Conservation (phyloP, 2,797 vertebrate species). For the Triplophysa yarkandensis region DNA sequence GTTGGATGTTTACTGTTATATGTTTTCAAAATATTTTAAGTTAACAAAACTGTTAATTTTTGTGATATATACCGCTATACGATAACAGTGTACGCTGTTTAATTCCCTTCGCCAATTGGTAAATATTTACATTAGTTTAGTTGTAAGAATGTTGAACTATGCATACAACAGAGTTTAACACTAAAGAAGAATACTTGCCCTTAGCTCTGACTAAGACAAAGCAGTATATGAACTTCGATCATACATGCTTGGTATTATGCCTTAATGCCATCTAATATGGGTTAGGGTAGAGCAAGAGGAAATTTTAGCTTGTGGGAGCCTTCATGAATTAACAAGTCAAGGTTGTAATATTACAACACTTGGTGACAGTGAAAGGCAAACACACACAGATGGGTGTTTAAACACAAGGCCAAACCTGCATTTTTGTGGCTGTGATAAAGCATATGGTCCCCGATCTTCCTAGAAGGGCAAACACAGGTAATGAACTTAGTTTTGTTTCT, state of each 20-base stretch:
- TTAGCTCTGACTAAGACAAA: no score
- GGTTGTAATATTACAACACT: constrained; percentile 45
- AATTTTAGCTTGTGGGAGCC: constrained; percentile 42
- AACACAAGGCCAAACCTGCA: constrained; percentile 51
- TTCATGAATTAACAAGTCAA: constrained; percentile 50
- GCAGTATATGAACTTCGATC: not conserved
- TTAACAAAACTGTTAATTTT: no score
- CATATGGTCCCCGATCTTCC: constrained; percentile 64
- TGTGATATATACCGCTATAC: no score
- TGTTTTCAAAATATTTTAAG: no score
- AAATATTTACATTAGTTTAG: not conserved
- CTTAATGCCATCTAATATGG: constrained; percentile 23
- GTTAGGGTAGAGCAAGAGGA: constrained; percentile 38
- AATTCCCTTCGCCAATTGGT: no score
- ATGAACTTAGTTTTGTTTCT: constrained; percentile 6
- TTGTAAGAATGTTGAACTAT: not conserved
- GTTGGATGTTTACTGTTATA: no score
- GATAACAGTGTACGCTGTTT: no score
- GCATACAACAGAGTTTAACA: constrained; percentile 6
- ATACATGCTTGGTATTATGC: constrained; percentile 29
- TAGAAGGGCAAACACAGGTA: constrained; percentile 56
- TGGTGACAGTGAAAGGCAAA: constrained; percentile 58
- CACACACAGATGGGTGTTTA: constrained; percentile 56
- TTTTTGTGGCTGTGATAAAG: constrained; percentile 52
- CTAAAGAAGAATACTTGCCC: not conserved